Evolutionary conservation across 2,797 vertebrate genomes (phyloP).

Genomic region (Aphelocoma californica): DNA sequence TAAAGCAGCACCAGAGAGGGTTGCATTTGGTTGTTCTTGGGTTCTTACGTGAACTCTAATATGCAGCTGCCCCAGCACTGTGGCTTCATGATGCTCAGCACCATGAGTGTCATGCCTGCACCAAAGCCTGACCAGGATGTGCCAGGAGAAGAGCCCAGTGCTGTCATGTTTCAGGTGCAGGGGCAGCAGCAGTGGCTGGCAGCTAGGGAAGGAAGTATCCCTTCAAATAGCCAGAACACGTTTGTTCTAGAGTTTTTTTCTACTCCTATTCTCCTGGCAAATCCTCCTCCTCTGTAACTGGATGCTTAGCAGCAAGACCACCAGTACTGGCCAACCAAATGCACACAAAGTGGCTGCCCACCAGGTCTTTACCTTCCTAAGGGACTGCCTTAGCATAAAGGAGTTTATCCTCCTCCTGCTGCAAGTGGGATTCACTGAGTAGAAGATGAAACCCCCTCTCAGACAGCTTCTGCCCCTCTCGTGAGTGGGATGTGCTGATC

Average conservation of each 20-base stretch:
- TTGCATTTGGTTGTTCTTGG: background rate
- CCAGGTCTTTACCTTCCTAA: background rate
- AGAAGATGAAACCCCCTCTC: background rate
- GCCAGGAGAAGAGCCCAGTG: accelerated
- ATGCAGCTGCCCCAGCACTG: background rate
- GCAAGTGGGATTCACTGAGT: background rate
- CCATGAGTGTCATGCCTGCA: accelerated
- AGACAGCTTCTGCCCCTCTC: background rate
- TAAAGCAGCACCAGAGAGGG: background rate
- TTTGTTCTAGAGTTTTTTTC: background rate
- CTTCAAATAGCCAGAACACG: background rate
- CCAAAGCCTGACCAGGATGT: background rate
- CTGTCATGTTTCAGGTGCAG: background rate
- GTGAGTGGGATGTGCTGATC: background rate
- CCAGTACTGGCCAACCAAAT: background rate
- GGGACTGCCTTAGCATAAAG: background rate
- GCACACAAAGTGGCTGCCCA: background rate
- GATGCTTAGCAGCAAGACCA: background rate
- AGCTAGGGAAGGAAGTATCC: background rate
- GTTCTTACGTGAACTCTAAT: accelerated
- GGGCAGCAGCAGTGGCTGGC: background rate
- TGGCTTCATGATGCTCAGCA: background rate
- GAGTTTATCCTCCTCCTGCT: background rate
- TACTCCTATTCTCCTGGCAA: background rate
- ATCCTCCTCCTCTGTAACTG: background rate